Base-by-base conservation (phyloP, 2,888 invertebrate species). In the Gymnoscelis rufifasciata region DNA sequence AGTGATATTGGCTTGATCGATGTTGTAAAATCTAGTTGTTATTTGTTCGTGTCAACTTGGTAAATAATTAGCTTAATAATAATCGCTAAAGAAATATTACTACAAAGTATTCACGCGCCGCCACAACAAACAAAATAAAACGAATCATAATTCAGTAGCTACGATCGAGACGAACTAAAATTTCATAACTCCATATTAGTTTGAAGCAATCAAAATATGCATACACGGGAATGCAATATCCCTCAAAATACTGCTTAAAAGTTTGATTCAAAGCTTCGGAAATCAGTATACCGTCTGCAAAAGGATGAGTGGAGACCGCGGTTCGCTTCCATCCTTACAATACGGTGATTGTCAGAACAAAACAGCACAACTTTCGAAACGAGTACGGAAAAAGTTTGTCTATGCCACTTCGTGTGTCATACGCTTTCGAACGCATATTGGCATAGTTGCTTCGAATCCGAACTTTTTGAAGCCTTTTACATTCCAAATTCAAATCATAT, bases 241-340 rank as follows among this genome's bases (percentile, higher is more conserved):
- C 74, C 56, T 80, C 81, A 78, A 80, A 82, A 82, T 74, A 70
- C 77, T 78, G 80, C 77, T 83, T 82, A 83, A 84, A 86, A 84
- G 81, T 87, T 64, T 86, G 71, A 77, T 80, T 83, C 83, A 84
- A 86, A 86, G 83, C 81, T 82, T 80, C 78, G 77, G 72, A 79
- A 81, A 83, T 82, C 83, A 74, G 66, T 72, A 84, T 83, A 83
- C 71, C 68, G 84, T 80, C 64, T 64, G 83, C 84, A 83, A 76
- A 79, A 76, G 78, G 73, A 74, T 59, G 71, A 73, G 71, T 71
- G 64, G 66, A 67, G 68, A 65, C 64, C 70, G 67, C 54, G 60
- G 63, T 54, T 60, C 69, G 73, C 65, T 68, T 71, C 86, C 82
- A 86, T 82, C 84, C 86, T 83, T 83, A 86, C 83, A 84, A 83